Evolutionary conservation across 2,888 invertebrate species (phyloP), one percentile per base, ranked within the genome.

Genomic region (Acrobasis consociella): DNA sequence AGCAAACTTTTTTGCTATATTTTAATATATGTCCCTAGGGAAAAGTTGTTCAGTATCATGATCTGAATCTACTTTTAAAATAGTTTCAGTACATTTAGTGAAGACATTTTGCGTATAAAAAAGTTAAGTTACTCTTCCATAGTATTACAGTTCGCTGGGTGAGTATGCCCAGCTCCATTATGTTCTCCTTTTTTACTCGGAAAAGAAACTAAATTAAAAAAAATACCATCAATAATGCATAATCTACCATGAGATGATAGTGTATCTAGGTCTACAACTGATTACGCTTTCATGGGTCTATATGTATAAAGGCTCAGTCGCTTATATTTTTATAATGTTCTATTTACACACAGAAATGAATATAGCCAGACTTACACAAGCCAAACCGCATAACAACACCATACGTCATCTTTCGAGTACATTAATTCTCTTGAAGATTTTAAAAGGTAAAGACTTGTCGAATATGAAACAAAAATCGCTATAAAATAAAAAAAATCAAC

Each of bases 231-330:
- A 56, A 39, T 16, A 55, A 55, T 52, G 37, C 31, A 52, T 37
- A 37, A 7, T 46, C 46, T 55, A 55, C 55, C 16, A 55, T 10
- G 16, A 39, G 55, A 39, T 39, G 55, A 55, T 39, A 37, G n/a
- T 55, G 39, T 39, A 55, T 39, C 55, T 55, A 55, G 15, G 15
- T 39, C 15, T 39, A 39, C 39, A 55, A 39, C 55, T 55, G 53
- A n/a, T 2, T 53, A 16, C 11, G 39, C 38, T 55, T 11, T 42
- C 42, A 56, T 56, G 56, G 9, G 13, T 56, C 17, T 42, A 42
- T 56, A 31, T 31, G 31, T 31, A 17, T 15, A 55, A 55, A 55
- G 38, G 53, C 39, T 55, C 16, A 55, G 55, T 55, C 38, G 39
- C 55, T 9, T 55, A 39, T 39, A 31, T 31, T 39, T 16, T 16